A percentile compares a stretch with the other conserved stretches of the same genome.
Evolutionary conservation across 2,797 vertebrate species (phyloP).

Genomic region (Sphenodon punctatus): DNA sequence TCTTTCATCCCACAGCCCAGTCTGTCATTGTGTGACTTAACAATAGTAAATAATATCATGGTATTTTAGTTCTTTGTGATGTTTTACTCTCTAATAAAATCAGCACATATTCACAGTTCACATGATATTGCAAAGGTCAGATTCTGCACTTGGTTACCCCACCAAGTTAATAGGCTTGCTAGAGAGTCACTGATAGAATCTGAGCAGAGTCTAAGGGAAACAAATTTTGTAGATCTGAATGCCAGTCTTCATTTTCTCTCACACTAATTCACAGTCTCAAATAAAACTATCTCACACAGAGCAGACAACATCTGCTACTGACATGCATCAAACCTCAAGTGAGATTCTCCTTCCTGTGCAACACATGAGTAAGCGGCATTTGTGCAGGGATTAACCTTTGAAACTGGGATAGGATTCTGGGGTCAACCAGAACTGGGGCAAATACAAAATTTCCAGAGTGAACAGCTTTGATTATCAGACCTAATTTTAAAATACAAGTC

Average conservation of each 20-base stretch:
- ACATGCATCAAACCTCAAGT: neutral
- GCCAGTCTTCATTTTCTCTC: no score
- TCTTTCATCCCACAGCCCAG: no score
- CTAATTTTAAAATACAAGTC: neutral
- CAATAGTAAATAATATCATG: neutral
- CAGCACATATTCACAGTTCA: neutral
- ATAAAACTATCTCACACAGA: neutral
- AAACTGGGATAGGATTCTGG: neutral
- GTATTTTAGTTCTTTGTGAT: neutral
- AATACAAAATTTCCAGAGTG: neutral
- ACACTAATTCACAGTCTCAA: no score
- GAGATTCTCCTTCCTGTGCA: neutral
- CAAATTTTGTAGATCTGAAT: neutral
- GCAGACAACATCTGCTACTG: neutral
- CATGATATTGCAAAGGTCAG: neutral
- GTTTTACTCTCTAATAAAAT: neutral
- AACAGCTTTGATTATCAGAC: neutral
- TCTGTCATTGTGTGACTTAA: no score
- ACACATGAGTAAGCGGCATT: neutral
- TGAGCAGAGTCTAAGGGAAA: neutral
- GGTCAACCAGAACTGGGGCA: neutral
- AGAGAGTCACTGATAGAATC: neutral
- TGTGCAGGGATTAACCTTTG: neutral
- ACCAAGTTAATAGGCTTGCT: neutral
- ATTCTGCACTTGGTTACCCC: neutral